These are phyloP conservation scores for Cacatua alba DNA, from an alignment of 2,113 vertebrate species.

Conservation along the genomic window DNA sequence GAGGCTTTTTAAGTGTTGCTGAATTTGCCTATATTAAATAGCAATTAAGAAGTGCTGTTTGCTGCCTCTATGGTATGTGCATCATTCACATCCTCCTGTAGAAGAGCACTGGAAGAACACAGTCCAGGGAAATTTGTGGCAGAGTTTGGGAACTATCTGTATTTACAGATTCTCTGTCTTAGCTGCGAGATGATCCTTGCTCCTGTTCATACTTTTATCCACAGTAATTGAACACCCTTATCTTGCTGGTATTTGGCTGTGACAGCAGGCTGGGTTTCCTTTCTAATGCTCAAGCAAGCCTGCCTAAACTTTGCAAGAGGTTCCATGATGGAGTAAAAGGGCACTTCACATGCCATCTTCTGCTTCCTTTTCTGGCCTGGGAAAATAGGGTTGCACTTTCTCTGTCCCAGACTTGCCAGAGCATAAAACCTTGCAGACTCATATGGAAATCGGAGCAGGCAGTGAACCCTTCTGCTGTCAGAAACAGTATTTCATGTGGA, in stretches of 20 bases:
- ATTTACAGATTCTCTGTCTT: neutral
- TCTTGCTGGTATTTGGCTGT: neutral
- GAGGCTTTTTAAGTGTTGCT: neutral
- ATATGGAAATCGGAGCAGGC: neutral
- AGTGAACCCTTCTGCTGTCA: neutral
- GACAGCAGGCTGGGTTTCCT: neutral
- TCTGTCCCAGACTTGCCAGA: rapidly evolving
- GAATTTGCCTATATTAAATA: neutral
- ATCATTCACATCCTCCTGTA: rapidly evolving
- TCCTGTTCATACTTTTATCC: neutral
- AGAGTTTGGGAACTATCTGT: neutral
- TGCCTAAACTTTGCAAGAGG: neutral
- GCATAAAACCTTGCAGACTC: neutral
- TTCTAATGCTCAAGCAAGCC: neutral
- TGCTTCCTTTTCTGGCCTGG: neutral
- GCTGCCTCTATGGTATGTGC: rapidly evolving
- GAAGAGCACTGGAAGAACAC: neutral
- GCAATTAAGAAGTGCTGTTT: neutral
- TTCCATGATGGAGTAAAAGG: neutral
- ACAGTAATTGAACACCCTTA: neutral
- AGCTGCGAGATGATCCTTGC: neutral
- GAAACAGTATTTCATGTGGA: neutral
- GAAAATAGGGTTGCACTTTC: neutral
- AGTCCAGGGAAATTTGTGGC: neutral
- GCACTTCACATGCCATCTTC: neutral